Conservation (phyloP, 2,888 invertebrate genomes). For the Nymphalis urticae region DNA sequence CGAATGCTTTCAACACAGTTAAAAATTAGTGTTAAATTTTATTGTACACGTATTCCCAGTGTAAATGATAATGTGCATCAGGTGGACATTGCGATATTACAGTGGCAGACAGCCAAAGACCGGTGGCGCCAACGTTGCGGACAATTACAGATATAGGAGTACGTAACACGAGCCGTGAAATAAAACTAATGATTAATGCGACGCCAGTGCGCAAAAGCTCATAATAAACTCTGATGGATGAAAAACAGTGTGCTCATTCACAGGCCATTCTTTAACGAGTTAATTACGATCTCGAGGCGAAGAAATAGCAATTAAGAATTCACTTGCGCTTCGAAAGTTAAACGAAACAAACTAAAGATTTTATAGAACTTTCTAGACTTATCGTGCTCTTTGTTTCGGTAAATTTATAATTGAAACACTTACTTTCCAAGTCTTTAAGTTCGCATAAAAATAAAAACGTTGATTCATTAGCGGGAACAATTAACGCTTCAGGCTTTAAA, state of each 20-base stretch:
- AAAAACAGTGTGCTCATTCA: constrained; percentile 42
- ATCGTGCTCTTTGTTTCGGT: background rate
- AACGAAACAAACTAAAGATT: background rate
- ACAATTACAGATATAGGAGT: constrained; percentile 67
- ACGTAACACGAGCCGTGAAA: constrained; percentile 65
- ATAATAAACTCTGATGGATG: constrained; percentile 49
- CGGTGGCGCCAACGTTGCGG: constrained; percentile 66
- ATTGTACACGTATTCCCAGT: constrained; percentile 41
- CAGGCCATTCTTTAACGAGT: constrained; percentile 40
- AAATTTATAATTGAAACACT: constrained; percentile 17
- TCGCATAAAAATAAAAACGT: constrained; percentile 34
- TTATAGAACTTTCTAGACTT: background rate
- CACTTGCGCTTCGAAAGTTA: constrained; percentile 9
- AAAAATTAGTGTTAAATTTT: constrained; percentile 26
- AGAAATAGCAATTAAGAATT: constrained; percentile 24
- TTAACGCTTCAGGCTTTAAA: constrained; percentile 44
- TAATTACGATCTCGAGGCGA: constrained; percentile 19
- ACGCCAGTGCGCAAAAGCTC: constrained; percentile 52
- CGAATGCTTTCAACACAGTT: constrained; percentile 13
- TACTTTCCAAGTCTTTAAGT: constrained; percentile 1
- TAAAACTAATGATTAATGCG: constrained; percentile 67
- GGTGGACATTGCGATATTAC: constrained; percentile 54
- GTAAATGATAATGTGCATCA: constrained; percentile 64
- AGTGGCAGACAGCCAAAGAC: constrained; percentile 72
- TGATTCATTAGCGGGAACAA: constrained; percentile 42